phyloP scores from a whole-genome alignment of 2,113 vertebrate genomes.

The Fukomys damarensis region DNA sequence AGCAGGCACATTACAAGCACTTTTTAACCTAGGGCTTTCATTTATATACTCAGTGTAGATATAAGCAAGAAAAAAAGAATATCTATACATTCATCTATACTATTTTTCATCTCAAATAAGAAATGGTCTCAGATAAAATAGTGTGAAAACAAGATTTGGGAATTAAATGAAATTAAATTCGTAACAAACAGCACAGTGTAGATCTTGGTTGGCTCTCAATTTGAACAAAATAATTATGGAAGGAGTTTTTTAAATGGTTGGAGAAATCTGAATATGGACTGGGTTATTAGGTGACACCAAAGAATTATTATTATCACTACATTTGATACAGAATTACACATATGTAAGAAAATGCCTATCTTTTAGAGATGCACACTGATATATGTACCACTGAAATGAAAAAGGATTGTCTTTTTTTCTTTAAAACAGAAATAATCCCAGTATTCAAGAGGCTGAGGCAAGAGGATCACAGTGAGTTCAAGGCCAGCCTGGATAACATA shows the following conservation, averaged over 20 bases:
- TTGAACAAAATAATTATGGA: slow-evolving; percentile 38
- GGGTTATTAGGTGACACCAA: background rate
- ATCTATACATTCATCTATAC: background rate
- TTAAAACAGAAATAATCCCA: background rate
- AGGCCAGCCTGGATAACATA: background rate
- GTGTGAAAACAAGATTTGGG: slow-evolving; percentile 4
- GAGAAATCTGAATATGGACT: background rate
- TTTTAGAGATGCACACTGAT: background rate
- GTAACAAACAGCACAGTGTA: slow-evolving; percentile 34
- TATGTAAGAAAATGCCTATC: background rate
- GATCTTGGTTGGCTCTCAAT: background rate
- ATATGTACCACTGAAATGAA: background rate
- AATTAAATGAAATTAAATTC: slow-evolving; percentile 46
- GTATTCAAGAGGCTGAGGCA: background rate
- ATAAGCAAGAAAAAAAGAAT: background rate
- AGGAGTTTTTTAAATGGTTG: background rate
- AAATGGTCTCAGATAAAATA: slow-evolving; percentile 5
- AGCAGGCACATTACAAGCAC: background rate
- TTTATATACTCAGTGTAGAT: background rate
- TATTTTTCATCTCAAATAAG: slow-evolving; percentile 39
- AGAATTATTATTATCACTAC: background rate
- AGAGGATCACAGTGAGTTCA: background rate
- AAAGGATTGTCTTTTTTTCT: background rate
- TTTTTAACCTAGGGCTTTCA: background rate
- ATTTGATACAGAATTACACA: background rate